Evolutionary conservation across 2,888 invertebrate genomes (phyloP).

Genomic region (Acheta domesticus): DNA sequence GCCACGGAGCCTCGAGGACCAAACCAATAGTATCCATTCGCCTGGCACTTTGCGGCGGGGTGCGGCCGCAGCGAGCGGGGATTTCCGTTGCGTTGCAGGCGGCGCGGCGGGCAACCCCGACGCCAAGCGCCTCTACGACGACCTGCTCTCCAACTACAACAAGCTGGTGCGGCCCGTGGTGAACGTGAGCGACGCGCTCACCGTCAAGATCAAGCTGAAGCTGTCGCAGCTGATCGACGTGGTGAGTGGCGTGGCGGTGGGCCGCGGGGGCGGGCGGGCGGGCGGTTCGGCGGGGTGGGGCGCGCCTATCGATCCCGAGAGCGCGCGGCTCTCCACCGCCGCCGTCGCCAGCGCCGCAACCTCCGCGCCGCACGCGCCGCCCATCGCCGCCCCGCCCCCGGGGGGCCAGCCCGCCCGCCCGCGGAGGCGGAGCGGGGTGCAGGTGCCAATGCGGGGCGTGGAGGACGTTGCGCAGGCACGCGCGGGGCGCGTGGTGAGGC

Average conservation of each 20-base stretch:
- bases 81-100: constrained; percentile 47
- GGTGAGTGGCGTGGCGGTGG: constrained; percentile 57
- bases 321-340: neutral
- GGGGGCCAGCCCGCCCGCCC: too few relatives aligned
- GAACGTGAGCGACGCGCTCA: constrained; percentile 79
- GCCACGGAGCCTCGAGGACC: too few relatives aligned
- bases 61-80: neutral
- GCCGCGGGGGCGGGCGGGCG: neutral
- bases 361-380: neutral
- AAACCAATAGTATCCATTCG: neutral
- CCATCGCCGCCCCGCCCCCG: neutral
- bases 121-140: constrained; percentile 84
- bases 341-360: neutral
- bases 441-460: too few relatives aligned
- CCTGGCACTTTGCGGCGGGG: neutral
- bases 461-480: too few relatives aligned
- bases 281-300: neutral
- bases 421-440: too few relatives aligned
- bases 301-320: neutral
- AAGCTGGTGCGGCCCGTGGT: constrained; percentile 82
- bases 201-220: constrained; percentile 81
- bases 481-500: too few relatives aligned
- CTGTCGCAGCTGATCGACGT: constrained; percentile 87
- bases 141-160: constrained; percentile 82
- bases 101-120: constrained; percentile 84